phyloP scores from a whole-genome alignment of 2,113 vertebrate species.

The Illadopsis cleaveri region DNA sequence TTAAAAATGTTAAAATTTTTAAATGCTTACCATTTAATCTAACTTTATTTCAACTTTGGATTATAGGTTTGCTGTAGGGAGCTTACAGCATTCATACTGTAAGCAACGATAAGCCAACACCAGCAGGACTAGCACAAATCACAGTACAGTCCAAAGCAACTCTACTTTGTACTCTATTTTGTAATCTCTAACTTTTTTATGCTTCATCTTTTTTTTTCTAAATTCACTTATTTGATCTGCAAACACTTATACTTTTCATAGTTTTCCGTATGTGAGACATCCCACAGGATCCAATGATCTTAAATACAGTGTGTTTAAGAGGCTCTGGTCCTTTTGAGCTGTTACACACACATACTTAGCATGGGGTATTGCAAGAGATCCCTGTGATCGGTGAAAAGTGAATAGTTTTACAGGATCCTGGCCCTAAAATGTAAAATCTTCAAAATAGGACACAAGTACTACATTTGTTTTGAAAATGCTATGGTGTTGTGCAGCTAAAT shows the following conservation, averaged over 20 bases:
- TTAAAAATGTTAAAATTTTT: background rate
- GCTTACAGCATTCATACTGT: background rate
- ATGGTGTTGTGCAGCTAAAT: conserved; percentile 47
- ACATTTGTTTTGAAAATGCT: conserved; percentile 58
- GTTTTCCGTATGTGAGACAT: background rate
- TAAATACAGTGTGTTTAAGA: background rate
- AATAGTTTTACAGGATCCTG: background rate
- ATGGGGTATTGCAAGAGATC: background rate
- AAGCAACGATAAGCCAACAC: background rate
- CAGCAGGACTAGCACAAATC: background rate
- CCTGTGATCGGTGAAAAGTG: background rate
- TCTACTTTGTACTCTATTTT: background rate
- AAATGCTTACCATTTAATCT: background rate
- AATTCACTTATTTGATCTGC: background rate
- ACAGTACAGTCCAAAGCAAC: background rate
- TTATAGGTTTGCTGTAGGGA: background rate
- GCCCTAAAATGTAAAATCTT: background rate
- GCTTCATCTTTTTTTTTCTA: background rate
- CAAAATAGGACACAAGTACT: background rate
- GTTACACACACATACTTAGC: background rate
- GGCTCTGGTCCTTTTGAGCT: background rate
- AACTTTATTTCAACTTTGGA: background rate
- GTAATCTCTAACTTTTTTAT: background rate
- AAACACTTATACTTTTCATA: background rate
- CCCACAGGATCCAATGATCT: background rate